Conservation (phyloP, 2,888 invertebrate genomes). For the Salticus scenicus region DNA sequence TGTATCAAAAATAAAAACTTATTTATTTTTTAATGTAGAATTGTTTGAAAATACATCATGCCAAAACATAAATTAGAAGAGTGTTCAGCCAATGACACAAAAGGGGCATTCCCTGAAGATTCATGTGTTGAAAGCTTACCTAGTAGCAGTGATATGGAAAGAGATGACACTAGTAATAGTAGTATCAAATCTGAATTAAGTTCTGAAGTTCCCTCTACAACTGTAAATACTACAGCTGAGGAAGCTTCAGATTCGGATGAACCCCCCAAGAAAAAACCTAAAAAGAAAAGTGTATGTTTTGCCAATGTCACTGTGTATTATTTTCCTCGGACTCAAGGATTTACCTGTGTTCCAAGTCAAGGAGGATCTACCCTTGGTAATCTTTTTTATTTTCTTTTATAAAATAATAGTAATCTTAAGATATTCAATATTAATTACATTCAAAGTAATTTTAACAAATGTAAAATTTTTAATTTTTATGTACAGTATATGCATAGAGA, state of each 20-base stretch:
- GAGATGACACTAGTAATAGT: slow-evolving; percentile 68
- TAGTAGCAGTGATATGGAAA: slow-evolving; percentile 57
- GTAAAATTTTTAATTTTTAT: too few relatives aligned
- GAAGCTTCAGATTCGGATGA: slow-evolving; percentile 69
- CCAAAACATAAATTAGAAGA: slow-evolving; percentile 65
- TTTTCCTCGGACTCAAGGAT: slow-evolving; percentile 86
- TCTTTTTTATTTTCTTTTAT: background rate
- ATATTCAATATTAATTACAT: too few relatives aligned
- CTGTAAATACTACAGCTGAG: slow-evolving; percentile 34
- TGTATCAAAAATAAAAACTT: too few relatives aligned
- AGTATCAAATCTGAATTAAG: slow-evolving; percentile 64
- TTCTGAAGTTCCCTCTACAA: slow-evolving; percentile 65
- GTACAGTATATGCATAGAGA: too few relatives aligned
- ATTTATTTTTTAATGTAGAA: too few relatives aligned
- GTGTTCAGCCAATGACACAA: slow-evolving; percentile 42
- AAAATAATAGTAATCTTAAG: too few relatives aligned
- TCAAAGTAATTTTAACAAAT: too few relatives aligned
- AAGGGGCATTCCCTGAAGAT: slow-evolving; percentile 52
- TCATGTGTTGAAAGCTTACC: slow-evolving; percentile 57
- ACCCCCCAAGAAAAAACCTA: slow-evolving; percentile 56
- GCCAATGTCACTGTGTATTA: slow-evolving; percentile 95
- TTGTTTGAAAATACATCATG: slow-evolving; percentile 49
- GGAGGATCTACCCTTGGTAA: slow-evolving; percentile 82
- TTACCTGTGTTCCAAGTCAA: slow-evolving; percentile 78
- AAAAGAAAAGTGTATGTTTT: slow-evolving; percentile 88